Evolutionary conservation across 2,888 invertebrate species (phyloP).

Genomic region (Sminthurinus aureus): DNA sequence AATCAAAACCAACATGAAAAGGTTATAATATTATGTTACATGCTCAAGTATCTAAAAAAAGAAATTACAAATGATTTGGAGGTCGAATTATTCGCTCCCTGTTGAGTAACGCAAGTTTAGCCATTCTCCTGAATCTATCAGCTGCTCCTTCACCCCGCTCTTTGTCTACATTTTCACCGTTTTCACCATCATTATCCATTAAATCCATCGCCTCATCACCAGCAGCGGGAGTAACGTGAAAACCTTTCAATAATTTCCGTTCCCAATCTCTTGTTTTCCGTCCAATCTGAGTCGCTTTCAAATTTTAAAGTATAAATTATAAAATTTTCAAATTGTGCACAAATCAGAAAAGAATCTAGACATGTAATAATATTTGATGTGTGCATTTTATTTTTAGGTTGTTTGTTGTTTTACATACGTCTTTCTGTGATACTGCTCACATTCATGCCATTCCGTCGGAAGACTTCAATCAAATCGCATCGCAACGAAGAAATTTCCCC

Average conservation of each 20-base stretch:
- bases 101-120: constrained; percentile 75
- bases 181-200: constrained; percentile 47
- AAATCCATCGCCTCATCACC: constrained; percentile 69
- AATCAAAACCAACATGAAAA: neutral
- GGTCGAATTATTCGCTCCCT: constrained; percentile 44
- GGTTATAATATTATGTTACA: no score
- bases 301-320: constrained; percentile 45
- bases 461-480: constrained; percentile 89
- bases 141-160: constrained; percentile 40
- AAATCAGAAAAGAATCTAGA: no score
- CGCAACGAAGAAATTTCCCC: constrained; percentile 91
- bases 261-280: constrained; percentile 84
- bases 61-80: constrained; percentile 47
- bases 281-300: constrained; percentile 71
- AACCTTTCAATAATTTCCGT: constrained; percentile 85
- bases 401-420: constrained; percentile 66
- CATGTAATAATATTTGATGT: no score
- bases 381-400: neutral
- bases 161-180: neutral
- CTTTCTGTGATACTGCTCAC: constrained; percentile 79
- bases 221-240: constrained; percentile 80
- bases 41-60: neutral
- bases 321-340: neutral
- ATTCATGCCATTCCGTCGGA: constrained; percentile 87
- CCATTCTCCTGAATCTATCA: constrained; percentile 74